A percentile compares a stretch with the other conserved stretches of the same genome.
These are phyloP conservation scores for Colinus virginianus DNA, from an alignment of 2,113 vertebrate genomes.

Conservation along the genomic window DNA sequence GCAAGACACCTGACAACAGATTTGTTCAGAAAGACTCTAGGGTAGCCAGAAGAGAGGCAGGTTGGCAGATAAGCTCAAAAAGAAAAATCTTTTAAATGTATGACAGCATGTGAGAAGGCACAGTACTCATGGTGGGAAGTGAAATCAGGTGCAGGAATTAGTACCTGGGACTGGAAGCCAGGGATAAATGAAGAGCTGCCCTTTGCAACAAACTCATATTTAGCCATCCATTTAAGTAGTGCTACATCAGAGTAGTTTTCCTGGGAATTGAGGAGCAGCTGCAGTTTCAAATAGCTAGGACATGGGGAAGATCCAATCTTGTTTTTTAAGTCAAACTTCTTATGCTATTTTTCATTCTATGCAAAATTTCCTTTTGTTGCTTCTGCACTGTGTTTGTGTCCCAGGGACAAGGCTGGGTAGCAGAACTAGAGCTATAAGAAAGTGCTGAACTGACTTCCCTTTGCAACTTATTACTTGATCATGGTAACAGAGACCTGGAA, in stretches of 20 bases:
- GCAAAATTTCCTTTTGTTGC: neutral
- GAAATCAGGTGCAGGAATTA: neutral
- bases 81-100: neutral
- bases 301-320: neutral
- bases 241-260: neutral
- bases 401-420: neutral
- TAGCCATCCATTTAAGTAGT: neutral
- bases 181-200: neutral
- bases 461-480: neutral
- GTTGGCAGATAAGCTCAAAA: neutral
- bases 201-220: neutral
- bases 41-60: neutral
- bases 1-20: slow-evolving; percentile 8
- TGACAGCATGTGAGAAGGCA: neutral
- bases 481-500: neutral
- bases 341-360: neutral
- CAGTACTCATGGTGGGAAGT: neutral
- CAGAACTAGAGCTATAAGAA: neutral
- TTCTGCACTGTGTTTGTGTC: neutral
- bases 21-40: neutral
- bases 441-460: neutral
- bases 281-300: neutral
- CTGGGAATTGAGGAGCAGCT: neutral
- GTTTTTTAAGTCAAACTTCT: neutral
- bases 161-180: neutral